phyloP scores from a whole-genome alignment of 2,888 invertebrate species.

The Sepioteuthis lessoniana region DNA sequence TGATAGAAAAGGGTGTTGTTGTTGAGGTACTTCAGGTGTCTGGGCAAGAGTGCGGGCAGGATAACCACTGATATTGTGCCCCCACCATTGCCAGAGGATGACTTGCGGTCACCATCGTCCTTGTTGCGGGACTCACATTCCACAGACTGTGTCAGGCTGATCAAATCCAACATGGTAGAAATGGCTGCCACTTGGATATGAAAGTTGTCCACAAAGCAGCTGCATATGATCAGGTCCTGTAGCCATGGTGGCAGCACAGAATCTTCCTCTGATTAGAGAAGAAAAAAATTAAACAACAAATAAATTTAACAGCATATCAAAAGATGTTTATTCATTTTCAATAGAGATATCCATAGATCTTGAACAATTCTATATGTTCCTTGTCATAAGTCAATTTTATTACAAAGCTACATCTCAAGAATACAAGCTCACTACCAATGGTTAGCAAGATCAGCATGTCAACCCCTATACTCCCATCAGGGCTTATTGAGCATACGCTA shows the following conservation, averaged over 20 bases:
- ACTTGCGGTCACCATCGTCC: slow-evolving; percentile 53
- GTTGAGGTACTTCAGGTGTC: slow-evolving; percentile 82
- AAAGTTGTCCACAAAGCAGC: slow-evolving; percentile 80
- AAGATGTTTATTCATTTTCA: not conserved
- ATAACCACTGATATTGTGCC: slow-evolving; percentile 81
- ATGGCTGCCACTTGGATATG: slow-evolving; percentile 79
- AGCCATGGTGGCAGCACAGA: slow-evolving; percentile 79
- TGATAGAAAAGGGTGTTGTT: slow-evolving; percentile 83
- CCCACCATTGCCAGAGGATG: slow-evolving; percentile 56
- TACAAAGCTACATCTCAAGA: too few species aligned
- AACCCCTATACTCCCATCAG: too few species aligned
- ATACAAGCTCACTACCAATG: too few species aligned
- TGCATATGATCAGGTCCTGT: slow-evolving; percentile 81
- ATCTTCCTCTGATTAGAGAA: slow-evolving; percentile 69
- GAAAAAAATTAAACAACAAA: not conserved
- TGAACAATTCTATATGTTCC: too few species aligned
- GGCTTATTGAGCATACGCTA: too few species aligned
- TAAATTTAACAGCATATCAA: not conserved
- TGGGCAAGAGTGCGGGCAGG: slow-evolving; percentile 82
- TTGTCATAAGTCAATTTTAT: too few species aligned
- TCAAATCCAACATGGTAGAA: slow-evolving; percentile 83
- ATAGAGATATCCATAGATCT: not conserved
- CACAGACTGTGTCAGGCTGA: slow-evolving; percentile 79
- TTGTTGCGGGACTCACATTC: slow-evolving; percentile 61
- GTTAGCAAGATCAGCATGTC: too few species aligned